Percentiles rank a stretch among this genome's conserved stretches.
These are phyloP conservation scores for Phenacoccus solenopsis DNA, from an alignment of 1,140 invertebrate species.

Conservation along the genomic window DNA sequence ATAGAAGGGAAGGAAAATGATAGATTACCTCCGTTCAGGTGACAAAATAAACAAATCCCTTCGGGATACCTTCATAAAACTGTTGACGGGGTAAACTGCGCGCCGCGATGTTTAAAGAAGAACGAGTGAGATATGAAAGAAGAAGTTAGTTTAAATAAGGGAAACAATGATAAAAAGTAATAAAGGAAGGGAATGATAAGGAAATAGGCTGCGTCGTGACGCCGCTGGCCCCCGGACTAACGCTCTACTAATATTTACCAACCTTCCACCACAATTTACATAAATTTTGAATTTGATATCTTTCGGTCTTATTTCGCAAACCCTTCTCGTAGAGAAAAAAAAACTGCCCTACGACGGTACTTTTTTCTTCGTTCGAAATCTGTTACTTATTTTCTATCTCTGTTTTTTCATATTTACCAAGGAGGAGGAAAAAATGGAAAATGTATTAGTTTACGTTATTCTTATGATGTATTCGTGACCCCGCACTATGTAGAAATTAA, in stretches of 20 bases:
- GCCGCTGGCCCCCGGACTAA: slow-evolving; percentile 7
- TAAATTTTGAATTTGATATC: slow-evolving; percentile 17
- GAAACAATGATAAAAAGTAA: slow-evolving; percentile 12
- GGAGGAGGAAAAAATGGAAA: too few species aligned
- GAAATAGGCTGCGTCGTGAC: slow-evolving; percentile 3
- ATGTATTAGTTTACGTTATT: too few species aligned
- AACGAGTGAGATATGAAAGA: slow-evolving; percentile 1
- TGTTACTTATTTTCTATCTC: background rate
- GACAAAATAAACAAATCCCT: slow-evolving; percentile 18
- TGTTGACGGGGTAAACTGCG: slow-evolving; percentile 5
- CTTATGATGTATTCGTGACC: too few species aligned
- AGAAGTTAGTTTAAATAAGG: background rate
- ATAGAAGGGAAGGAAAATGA: background rate
- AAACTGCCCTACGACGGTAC: background rate
- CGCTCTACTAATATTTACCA: slow-evolving; percentile 15
- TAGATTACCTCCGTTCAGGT: slow-evolving; percentile 17
- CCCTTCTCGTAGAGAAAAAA: background rate
- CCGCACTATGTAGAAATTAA: too few species aligned
- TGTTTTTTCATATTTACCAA: too few species aligned
- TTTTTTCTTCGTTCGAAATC: background rate
- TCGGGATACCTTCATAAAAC: slow-evolving; percentile 16
- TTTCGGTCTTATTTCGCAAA: background rate
- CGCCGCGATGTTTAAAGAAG: slow-evolving; percentile 5
- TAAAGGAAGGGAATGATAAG: background rate
- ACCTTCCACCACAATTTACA: slow-evolving; percentile 15